A percentile compares a stretch with the other conserved stretches of the same genome.
Conservation (phyloP, 2,888 invertebrate species). For the Nasonovia ribisnigri region DNA sequence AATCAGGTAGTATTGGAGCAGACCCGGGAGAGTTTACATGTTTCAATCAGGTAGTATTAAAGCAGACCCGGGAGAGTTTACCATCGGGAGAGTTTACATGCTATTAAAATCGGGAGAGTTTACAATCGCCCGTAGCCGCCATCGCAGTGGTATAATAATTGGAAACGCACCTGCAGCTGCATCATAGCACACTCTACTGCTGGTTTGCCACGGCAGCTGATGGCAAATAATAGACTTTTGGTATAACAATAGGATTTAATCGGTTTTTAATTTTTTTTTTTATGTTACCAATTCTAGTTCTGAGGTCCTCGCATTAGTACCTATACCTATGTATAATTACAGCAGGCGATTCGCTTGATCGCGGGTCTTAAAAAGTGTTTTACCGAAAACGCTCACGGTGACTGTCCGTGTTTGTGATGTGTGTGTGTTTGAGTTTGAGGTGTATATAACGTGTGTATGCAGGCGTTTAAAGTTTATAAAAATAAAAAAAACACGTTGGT, state of each 20-base stretch:
- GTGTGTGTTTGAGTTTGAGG: neutral
- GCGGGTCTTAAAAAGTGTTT: neutral
- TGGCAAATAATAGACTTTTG: constrained; percentile 5
- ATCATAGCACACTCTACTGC: neutral
- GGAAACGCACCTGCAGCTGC: constrained; percentile 29
- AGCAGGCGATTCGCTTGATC: constrained; percentile 6
- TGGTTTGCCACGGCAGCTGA: neutral
- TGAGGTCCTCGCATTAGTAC: neutral
- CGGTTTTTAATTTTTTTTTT: constrained; percentile 6
- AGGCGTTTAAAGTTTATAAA: constrained; percentile 3
- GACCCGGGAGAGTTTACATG: too few relatives aligned
- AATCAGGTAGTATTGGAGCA: too few relatives aligned
- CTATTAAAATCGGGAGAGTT: too few relatives aligned
- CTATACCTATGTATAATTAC: neutral
- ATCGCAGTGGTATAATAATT: neutral
- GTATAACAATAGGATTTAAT: constrained; percentile 44
- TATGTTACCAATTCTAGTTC: neutral
- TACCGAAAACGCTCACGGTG: neutral
- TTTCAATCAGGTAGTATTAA: too few relatives aligned
- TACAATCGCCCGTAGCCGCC: neutral
- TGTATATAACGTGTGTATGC: neutral
- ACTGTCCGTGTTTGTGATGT: neutral
- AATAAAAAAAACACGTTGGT: neutral
- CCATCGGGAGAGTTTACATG: too few relatives aligned
- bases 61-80: too few relatives aligned